These are phyloP conservation scores for Ciconia stormi DNA, from an alignment of 2,113 vertebrate genomes.

Conservation along the genomic window DNA sequence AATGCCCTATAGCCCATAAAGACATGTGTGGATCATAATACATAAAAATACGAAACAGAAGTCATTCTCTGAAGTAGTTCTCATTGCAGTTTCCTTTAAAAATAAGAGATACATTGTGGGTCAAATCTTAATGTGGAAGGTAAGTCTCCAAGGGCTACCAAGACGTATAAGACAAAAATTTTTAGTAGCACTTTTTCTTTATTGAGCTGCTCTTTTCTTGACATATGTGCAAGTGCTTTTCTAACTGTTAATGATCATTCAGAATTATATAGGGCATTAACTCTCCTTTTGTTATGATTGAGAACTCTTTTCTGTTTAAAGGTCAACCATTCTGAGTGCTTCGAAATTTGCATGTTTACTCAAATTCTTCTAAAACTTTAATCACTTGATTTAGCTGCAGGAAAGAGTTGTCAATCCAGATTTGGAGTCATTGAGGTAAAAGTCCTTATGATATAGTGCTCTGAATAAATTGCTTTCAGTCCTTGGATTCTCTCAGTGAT, in stretches of 20 bases:
- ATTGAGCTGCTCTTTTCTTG: neutral
- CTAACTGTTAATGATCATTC: neutral
- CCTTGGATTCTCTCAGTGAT: neutral
- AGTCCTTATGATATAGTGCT: neutral
- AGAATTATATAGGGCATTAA: neutral
- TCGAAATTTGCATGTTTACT: conserved; percentile 4
- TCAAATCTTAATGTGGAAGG: neutral
- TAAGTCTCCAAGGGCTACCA: neutral
- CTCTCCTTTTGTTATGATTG: neutral
- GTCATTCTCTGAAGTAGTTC: neutral
- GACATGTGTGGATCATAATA: neutral
- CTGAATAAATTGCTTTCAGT: neutral
- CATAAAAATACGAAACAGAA: neutral
- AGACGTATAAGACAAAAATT: neutral
- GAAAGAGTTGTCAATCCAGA: neutral
- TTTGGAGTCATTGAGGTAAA: neutral
- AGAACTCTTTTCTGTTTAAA: neutral
- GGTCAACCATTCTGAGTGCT: neutral
- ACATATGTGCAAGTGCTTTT: neutral
- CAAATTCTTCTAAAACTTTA: neutral
- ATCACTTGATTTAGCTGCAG: neutral
- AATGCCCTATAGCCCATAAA: neutral
- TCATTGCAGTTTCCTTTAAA: neutral
- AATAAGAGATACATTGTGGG: neutral
- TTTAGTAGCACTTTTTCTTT: neutral